Conservation (phyloP, 2,888 invertebrate species). For the Cinara cedri region DNA sequence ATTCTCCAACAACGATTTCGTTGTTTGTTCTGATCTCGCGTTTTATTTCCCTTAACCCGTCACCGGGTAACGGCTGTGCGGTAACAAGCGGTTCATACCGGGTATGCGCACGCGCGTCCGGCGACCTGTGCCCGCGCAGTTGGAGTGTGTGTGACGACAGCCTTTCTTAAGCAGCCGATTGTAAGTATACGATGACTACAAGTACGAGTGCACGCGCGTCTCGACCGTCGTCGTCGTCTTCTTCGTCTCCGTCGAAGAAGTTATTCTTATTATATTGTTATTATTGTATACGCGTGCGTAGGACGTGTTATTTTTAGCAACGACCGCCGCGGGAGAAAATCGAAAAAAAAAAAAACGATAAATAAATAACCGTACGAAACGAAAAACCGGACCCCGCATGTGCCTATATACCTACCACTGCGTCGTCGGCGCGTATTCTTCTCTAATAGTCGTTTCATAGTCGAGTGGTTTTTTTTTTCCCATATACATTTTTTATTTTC, state of each 20-base stretch:
- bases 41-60: too few species aligned
- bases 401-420: too few species aligned
- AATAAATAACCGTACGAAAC: slow-evolving; percentile 14
- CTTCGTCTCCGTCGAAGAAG: neutral
- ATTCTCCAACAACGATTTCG: too few species aligned
- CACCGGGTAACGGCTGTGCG: too few species aligned
- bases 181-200: too few species aligned
- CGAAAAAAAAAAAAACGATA: neutral
- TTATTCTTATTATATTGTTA: neutral
- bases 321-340: neutral
- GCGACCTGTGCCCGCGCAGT: neutral
- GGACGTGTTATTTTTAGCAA: slow-evolving; percentile 20
- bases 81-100: too few species aligned
- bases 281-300: neutral
- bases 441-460: too few species aligned
- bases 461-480: too few species aligned
- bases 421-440: neutral
- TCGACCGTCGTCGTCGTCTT: neutral
- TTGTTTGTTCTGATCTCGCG: too few species aligned
- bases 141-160: neutral
- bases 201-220: neutral
- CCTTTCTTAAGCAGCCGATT: neutral
- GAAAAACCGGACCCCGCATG: slow-evolving; percentile 13
- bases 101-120: neutral
- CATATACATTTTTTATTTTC: slow-evolving; percentile 1